A percentile compares a stretch with the other conserved stretches of the same genome.
phyloP scores from a whole-genome alignment of 2,797 vertebrate species.

The Holocentrus rufus region DNA sequence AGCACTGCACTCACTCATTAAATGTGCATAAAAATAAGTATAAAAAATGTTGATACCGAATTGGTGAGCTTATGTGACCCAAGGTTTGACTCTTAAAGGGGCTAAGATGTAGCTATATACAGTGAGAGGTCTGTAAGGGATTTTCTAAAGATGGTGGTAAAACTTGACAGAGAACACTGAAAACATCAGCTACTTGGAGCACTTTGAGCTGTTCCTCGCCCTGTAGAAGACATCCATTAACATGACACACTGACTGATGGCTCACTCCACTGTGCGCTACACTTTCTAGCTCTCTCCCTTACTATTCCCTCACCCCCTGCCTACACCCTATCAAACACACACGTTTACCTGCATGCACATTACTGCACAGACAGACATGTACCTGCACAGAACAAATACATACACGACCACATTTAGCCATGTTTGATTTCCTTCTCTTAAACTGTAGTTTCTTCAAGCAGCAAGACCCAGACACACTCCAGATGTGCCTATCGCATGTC shows the following conservation, averaged over 20 bases:
- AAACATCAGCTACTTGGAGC: constrained; percentile 30
- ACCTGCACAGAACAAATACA: constrained; percentile 49
- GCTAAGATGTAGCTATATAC: neutral
- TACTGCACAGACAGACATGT: constrained; percentile 28
- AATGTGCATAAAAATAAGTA: too few species aligned
- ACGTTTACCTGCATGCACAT: constrained; percentile 34
- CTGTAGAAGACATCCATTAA: constrained; percentile 52
- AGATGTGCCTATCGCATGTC: constrained; percentile 80
- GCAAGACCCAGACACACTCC: constrained; percentile 74
- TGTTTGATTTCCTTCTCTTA: constrained; percentile 72
- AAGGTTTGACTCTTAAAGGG: neutral
- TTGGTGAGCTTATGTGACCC: too few species aligned
- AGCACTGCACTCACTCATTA: too few species aligned
- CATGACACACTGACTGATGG: constrained; percentile 57
- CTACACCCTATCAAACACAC: constrained; percentile 13
- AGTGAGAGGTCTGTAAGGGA: constrained; percentile 2
- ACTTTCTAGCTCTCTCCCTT: constrained; percentile 41
- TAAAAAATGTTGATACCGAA: too few species aligned
- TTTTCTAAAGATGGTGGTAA: constrained; percentile 25
- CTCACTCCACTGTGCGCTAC: constrained; percentile 57
- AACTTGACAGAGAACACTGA: constrained; percentile 31
- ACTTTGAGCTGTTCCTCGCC: constrained; percentile 34
- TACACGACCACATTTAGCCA: constrained; percentile 71
- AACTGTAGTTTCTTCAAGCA: constrained; percentile 51
- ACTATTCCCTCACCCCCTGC: neutral